These are phyloP conservation scores for Bujurquina vittata DNA, from an alignment of 2,113 vertebrate species.

Conservation along the genomic window DNA sequence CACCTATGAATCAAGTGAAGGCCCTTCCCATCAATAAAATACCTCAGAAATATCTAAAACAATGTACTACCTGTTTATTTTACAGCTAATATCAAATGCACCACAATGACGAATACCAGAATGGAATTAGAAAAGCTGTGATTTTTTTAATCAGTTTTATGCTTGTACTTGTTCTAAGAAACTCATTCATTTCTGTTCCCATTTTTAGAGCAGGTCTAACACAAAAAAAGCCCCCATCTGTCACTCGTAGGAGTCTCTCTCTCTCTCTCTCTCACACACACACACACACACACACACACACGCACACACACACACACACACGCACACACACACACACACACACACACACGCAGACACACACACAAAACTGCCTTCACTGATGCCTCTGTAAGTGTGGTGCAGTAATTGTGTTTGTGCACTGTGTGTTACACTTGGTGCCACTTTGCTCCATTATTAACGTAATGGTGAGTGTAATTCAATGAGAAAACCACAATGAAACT, in stretches of 20 bases:
- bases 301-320: slow-evolving; percentile 16
- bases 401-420: not conserved
- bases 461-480: slow-evolving; percentile 24
- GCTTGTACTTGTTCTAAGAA: slow-evolving; percentile 28
- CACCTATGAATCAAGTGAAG: not conserved
- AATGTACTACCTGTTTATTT: not conserved
- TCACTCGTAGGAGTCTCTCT: slow-evolving; percentile 26
- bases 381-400: not conserved
- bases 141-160: not conserved
- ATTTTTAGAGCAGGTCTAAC: slow-evolving; percentile 51
- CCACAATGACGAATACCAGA: not conserved
- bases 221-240: slow-evolving; percentile 49
- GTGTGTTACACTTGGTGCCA: not conserved
- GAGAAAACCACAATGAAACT: slow-evolving; percentile 19
- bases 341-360: slow-evolving; percentile 9
- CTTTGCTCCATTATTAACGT: not conserved
- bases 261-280: not conserved
- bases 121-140: not conserved
- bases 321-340: slow-evolving; percentile 20
- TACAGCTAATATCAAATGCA: not conserved
- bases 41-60: not conserved
- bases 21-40: not conserved
- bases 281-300: slow-evolving; percentile 18
- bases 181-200: slow-evolving; percentile 24
- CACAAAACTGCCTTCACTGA: not conserved